Conservation (phyloP, 2,888 invertebrate species). For the Rotaria socialis region DNA sequence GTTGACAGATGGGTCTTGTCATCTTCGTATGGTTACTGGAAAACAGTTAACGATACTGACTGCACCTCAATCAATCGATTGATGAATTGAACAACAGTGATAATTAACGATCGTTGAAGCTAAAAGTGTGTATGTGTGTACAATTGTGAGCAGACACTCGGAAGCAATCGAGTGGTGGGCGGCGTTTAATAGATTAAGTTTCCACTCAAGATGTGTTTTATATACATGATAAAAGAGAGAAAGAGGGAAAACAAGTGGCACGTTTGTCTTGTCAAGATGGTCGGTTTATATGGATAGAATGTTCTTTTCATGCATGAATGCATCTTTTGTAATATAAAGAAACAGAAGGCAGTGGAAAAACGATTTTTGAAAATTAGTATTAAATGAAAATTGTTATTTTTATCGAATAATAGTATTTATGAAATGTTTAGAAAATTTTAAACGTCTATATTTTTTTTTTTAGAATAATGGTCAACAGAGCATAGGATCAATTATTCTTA, state of each 20-base stretch:
- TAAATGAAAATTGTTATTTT: background rate
- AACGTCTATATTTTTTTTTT: background rate
- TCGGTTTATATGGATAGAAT: background rate
- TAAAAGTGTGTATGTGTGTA: background rate
- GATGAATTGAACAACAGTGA: background rate
- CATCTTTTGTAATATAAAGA: background rate
- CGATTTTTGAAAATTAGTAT: background rate
- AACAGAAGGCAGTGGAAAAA: background rate
- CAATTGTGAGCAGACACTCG: background rate
- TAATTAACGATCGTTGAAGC: slow-evolving; percentile 15
- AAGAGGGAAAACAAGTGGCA: background rate
- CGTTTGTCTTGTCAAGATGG: background rate
- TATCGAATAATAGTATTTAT: background rate
- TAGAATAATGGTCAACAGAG: background rate
- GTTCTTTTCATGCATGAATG: background rate
- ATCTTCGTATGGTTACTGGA: background rate
- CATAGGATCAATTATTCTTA: background rate
- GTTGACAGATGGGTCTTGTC: slow-evolving; percentile 5
- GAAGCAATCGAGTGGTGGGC: background rate
- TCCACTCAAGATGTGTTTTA: background rate
- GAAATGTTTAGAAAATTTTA: background rate
- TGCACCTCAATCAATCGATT: slow-evolving; percentile 15
- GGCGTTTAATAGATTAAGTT: background rate
- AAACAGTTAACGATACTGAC: background rate
- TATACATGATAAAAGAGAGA: background rate